These are phyloP conservation scores for Acrossocheilus wenchowensis DNA, from an alignment of 2,797 vertebrate species.

Conservation along the genomic window DNA sequence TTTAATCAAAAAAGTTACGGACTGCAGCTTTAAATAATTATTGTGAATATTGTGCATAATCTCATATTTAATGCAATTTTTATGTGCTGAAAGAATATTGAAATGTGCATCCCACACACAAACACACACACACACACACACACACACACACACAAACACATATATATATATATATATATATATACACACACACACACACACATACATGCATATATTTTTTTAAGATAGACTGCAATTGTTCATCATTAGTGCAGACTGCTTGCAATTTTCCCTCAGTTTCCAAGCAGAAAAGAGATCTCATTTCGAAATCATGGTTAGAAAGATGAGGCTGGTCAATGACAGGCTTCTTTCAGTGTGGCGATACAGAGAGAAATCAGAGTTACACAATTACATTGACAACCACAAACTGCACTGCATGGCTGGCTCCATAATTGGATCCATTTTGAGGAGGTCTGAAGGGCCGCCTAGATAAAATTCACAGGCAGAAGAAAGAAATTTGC, in stretches of 20 bases:
- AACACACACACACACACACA: too few relatives aligned
- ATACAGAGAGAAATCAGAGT: conserved; percentile 74
- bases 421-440: conserved; percentile 75
- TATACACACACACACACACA: too few relatives aligned
- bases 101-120: too few relatives aligned
- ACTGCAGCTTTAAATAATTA: too few relatives aligned
- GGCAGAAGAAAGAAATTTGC: conserved; percentile 63
- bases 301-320: conserved; percentile 71
- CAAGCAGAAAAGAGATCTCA: conserved; percentile 72
- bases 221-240: background rate
- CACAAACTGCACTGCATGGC: conserved; percentile 70
- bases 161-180: too few relatives aligned
- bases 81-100: too few relatives aligned
- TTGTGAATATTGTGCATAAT: too few relatives aligned
- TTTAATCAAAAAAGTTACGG: too few relatives aligned
- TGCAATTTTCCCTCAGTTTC: conserved; percentile 71
- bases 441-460: conserved; percentile 74
- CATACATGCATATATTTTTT: background rate
- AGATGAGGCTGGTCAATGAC: conserved; percentile 76
- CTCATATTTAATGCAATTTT: too few relatives aligned
- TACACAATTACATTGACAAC: conserved; percentile 77
- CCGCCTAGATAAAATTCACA: conserved; percentile 66
- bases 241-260: conserved; percentile 56
- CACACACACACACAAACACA: too few relatives aligned
- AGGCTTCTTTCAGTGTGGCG: conserved; percentile 71